Evolutionary conservation across 2,113 vertebrate species (phyloP).

Genomic region (Hipposideros armiger): DNA sequence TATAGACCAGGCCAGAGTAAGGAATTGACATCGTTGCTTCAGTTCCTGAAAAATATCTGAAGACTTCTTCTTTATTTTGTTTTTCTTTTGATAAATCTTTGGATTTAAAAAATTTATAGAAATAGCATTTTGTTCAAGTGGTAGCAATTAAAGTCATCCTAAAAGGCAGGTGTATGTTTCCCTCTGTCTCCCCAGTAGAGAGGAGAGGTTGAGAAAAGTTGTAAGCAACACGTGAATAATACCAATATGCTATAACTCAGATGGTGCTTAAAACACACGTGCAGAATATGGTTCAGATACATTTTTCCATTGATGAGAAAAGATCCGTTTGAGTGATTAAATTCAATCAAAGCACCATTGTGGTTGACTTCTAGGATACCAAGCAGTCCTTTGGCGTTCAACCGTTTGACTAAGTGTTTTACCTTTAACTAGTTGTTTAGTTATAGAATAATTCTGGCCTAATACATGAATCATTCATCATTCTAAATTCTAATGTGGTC

Average conservation of each 20-base stretch:
- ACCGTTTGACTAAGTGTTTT: not conserved
- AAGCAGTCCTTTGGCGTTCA: not conserved
- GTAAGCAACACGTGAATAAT: not conserved
- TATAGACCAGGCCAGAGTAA: conserved; percentile 25
- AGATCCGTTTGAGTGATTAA: not conserved
- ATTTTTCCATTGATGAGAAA: not conserved
- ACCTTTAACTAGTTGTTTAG: not conserved
- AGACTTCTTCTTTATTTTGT: conserved; percentile 38
- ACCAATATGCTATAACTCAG: not conserved
- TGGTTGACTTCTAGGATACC: not conserved
- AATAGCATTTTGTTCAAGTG: conserved; percentile 68
- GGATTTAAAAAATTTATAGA: conserved; percentile 71
- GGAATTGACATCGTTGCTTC: conserved; percentile 25
- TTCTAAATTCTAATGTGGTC: not conserved
- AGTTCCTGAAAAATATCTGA: conserved; percentile 53
- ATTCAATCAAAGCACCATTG: conserved; percentile 1
- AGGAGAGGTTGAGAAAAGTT: not conserved
- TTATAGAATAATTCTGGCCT: not conserved
- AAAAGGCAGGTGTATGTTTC: conserved; percentile 61
- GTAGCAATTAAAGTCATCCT: conserved; percentile 50
- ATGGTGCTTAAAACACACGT: not conserved
- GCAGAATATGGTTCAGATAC: not conserved
- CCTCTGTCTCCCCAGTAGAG: not conserved
- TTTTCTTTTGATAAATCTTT: conserved; percentile 68
- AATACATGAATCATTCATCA: not conserved